Base-by-base conservation (phyloP, 1,140 invertebrate genomes). In the Anastrepha ludens region DNA sequence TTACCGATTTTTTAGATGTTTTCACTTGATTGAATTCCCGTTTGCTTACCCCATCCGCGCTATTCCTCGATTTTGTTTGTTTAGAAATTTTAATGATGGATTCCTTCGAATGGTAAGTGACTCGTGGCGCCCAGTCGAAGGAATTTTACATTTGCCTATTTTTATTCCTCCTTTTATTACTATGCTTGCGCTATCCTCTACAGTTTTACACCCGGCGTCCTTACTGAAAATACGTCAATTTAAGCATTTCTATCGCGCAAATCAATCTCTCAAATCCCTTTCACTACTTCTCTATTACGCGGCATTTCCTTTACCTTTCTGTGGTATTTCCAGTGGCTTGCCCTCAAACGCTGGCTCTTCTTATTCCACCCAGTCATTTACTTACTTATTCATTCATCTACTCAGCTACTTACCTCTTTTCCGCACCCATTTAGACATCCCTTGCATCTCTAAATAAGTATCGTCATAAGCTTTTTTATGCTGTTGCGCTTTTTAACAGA, bases 331-430 rank as follows among this genome's bases (percentile, higher is more conserved):
- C 47, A 11, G 39, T 20, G 74, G 44, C 17, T 13, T 20, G 7
- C 74, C 5, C 44, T 81, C 41, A 50, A 67, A 5, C 64, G 64
- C 29, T 41, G 64, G 39, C 39, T 7, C 64, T 6, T 67, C 64
- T 67, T 39, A 1, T 9, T n/a, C 11, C 9, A 50, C 44, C 17
- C 13, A 5, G 29, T 47, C 6, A 58, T n/a, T 9, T 47, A 55
- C 44, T 81, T 81, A 50, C 29, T 81, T 81, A 81, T 81, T 81
- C 74, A 55, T 81, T 81, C 74, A 29, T 55, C 74, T 81, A 81
- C 3, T 29, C 6, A 81, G n/a, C 47, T 55, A 29, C n/a, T 55
- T 58, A 74, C 3, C 70, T 15, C 5, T 1, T 47, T 47, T 20
- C 13, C 4, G 13, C 39, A 74, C 17, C 6, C 44, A 70, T 11